These are phyloP conservation scores for Acronicta alni DNA, from an alignment of 2,888 invertebrate genomes.

Conservation along the genomic window DNA sequence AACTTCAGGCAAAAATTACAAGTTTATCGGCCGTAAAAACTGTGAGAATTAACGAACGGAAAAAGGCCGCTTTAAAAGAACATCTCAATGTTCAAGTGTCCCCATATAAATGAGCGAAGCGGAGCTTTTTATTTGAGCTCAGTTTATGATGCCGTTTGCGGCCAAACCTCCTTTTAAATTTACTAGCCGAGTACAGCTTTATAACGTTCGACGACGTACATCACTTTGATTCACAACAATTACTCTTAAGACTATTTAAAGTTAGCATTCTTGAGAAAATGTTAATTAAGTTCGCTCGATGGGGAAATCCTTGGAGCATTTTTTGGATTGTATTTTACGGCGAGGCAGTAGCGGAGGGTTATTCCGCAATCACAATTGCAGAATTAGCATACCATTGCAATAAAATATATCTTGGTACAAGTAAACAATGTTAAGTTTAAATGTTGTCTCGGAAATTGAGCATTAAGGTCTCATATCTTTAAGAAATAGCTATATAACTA, in stretches of 20 bases:
- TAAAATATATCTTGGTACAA: conserved; percentile 10
- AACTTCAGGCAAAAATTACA: conserved; percentile 53
- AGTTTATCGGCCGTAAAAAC: conserved; percentile 57
- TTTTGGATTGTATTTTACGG: conserved; percentile 34
- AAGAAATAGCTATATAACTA: no score
- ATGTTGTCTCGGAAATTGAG: background rate
- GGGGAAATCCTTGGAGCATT: conserved; percentile 16
- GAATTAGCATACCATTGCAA: conserved; percentile 28
- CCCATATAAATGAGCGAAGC: conserved; percentile 71
- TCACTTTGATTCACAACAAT: conserved; percentile 74
- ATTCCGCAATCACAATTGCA: conserved; percentile 23
- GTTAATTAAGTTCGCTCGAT: conserved; percentile 71
- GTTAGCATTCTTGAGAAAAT: conserved; percentile 64
- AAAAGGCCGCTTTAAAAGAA: conserved; percentile 51
- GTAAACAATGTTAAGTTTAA: conserved; percentile 1
- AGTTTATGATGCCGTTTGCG: conserved; percentile 76
- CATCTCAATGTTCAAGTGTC: conserved; percentile 64
- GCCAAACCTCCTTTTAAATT: conserved; percentile 69
- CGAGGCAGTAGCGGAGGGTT: conserved; percentile 1
- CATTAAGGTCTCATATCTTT: no score
- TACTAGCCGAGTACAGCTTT: conserved; percentile 61
- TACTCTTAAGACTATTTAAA: conserved; percentile 65
- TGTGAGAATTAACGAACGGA: conserved; percentile 58
- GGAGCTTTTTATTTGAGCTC: conserved; percentile 73
- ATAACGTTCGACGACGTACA: conserved; percentile 56